These are phyloP conservation scores for Eucera pruinosa DNA, from an alignment of 2,888 invertebrate species.

Conservation along the genomic window DNA sequence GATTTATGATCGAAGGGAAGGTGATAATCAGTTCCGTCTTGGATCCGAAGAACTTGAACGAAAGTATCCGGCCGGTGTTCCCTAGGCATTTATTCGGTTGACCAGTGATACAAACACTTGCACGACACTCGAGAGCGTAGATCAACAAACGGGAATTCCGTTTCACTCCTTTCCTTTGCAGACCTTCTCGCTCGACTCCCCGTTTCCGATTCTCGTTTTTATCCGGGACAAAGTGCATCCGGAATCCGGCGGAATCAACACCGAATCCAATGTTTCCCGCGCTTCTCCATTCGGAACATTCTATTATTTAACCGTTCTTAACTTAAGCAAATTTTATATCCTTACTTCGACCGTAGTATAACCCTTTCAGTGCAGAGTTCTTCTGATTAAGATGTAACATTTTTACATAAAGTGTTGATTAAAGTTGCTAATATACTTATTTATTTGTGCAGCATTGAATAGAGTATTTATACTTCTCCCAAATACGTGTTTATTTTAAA, in stretches of 20 bases:
- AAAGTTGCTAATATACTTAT: no score
- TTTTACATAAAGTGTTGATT: no score
- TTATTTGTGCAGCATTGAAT: no score
- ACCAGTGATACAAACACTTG: slow-evolving; percentile 9
- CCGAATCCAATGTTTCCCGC: slow-evolving; percentile 11
- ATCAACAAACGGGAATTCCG: slow-evolving; percentile 26
- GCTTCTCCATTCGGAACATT: not conserved
- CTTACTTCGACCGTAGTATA: no score
- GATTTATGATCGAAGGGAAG: slow-evolving; percentile 15
- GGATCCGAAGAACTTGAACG: not conserved
- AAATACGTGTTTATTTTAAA: no score
- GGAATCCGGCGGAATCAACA: slow-evolving; percentile 33
- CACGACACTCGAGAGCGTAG: slow-evolving; percentile 10
- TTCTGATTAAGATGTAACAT: no score
- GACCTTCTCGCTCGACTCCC: slow-evolving; percentile 16
- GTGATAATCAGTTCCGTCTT: slow-evolving; percentile 15
- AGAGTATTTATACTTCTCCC: no score
- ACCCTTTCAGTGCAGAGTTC: no score
- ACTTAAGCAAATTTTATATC: no score
- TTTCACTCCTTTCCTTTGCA: slow-evolving; percentile 23
- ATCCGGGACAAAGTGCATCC: slow-evolving; percentile 25
- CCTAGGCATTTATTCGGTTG: slow-evolving; percentile 31
- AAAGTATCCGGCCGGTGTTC: not conserved
- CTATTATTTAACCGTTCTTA: no score
- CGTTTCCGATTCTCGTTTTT: slow-evolving; percentile 34